phyloP scores from a whole-genome alignment of 2,113 vertebrate species.

The Oncorhynchus keta region DNA sequence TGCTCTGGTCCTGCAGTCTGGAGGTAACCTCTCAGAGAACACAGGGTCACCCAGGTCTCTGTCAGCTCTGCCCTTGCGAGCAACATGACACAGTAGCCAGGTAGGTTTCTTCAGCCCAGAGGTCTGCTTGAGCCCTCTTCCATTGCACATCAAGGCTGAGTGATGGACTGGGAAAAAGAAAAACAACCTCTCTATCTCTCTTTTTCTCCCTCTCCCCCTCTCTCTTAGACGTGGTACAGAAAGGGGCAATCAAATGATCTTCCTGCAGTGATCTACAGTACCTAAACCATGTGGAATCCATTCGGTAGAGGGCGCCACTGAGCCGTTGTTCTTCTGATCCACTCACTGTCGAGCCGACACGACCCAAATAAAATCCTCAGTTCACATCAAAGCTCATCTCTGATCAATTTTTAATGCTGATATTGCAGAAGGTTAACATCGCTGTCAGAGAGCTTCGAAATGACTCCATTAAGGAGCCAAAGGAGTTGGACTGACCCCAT shows the following conservation, averaged over 20 bases:
- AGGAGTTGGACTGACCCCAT: conserved; percentile 50
- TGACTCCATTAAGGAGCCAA: conserved; percentile 63
- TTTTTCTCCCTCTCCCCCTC: neutral
- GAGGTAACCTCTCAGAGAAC: conserved; percentile 22
- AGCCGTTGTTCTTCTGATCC: conserved; percentile 4
- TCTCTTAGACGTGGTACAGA: neutral
- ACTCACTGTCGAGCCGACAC: neutral
- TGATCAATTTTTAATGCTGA: conserved; percentile 77
- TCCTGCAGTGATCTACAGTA: neutral
- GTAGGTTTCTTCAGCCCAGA: conserved; percentile 24
- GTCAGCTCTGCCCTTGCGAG: neutral
- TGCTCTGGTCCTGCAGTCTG: neutral
- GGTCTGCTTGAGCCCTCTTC: neutral
- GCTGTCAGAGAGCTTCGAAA: conserved; percentile 65
- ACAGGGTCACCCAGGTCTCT: conserved; percentile 16
- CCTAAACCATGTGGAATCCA: neutral
- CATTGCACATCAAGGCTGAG: no score
- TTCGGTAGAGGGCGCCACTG: conserved; percentile 62
- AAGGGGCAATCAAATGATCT: neutral
- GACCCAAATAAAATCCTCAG: conserved; percentile 67
- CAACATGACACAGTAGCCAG: conserved; percentile 11
- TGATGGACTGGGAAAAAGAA: no score
- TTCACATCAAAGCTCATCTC: conserved; percentile 70
- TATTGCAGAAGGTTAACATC: conserved; percentile 73
- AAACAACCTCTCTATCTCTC: no score